Evolutionary conservation across 2,888 invertebrate genomes (phyloP), one percentile per base, ranked within the genome.

Genomic region (Uropetala carovei): DNA sequence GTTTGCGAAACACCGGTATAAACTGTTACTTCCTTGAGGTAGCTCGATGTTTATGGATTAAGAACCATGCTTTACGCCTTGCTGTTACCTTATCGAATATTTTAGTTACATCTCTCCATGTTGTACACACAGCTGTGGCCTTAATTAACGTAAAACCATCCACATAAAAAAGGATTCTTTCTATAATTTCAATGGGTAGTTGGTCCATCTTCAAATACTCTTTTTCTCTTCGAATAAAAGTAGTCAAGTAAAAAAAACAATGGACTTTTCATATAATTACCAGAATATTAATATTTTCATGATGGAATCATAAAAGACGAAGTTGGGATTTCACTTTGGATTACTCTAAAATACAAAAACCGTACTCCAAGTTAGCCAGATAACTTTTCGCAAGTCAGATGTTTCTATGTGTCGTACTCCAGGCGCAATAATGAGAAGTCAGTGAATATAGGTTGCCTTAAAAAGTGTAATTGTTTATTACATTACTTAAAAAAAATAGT

Each of bases 391-490:
- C 11, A n/a, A 11, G 60, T 89, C 89, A 89, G 14, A 11, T 89
- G 89, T 89, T 43, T 89, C 43, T 27, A 43, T 43, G 30, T 7
- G 22, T 64, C 43, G 43, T 64, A 64, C 30, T 64, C 64, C 18
- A 64, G 60, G 64, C 64, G 89, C 89, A 89, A n/a, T 89, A 64
- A 89, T 89, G 89, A 64, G 64, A 89, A 18, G n/a, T 89, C 43
- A 3, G 10, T 27, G 11, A 13, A 75, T 10, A 13, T 27, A 27
- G 11, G 2, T 75, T 22, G 3, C 18, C 10, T 75, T 13, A 13
- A 18, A 22, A 8, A 27, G 22, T 75, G 22, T 27, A 75, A 22
- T 14, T 27, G 27, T 27, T 27, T 27, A 11, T 75, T 75, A 27
- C 27, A 27, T 75, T 75, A 27, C 14, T 75, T 27, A 22, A 27